These are phyloP conservation scores for Caenorhabditis sulstoni DNA, from an alignment of 2,888 invertebrate genomes.

Conservation along the genomic window DNA sequence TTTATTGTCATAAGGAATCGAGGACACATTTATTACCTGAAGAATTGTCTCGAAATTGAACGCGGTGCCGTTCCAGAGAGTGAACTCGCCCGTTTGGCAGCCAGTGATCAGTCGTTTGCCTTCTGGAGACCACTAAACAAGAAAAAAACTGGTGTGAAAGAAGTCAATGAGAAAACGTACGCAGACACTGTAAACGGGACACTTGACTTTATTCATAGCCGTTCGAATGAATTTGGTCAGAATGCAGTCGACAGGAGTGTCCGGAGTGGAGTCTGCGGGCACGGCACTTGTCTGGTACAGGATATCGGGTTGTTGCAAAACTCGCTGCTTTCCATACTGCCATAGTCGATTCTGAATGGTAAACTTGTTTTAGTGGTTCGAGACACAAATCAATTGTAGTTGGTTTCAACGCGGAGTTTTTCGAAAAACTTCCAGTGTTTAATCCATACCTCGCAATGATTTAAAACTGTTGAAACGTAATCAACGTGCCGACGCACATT, in stretches of 20 bases:
- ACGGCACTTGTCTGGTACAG: conserved; percentile 88
- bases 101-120: conserved; percentile 97
- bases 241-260: conserved; percentile 95
- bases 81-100: conserved; percentile 99
- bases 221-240: conserved; percentile 95
- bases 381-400: too few relatives aligned
- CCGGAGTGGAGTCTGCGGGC: conserved; percentile 93
- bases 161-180: conserved; percentile 81
- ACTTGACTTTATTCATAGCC: conserved; percentile 99
- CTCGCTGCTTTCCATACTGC: conserved; percentile 91
- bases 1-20: conserved; percentile 29
- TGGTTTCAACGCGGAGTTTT: too few relatives aligned
- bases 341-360: conserved; percentile 89
- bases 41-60: conserved; percentile 99
- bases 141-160: neutral
- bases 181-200: conserved; percentile 97
- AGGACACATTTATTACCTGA: conserved; percentile 85
- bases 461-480: conserved; percentile 78
- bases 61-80: conserved; percentile 99
- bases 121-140: conserved; percentile 93
- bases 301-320: conserved; percentile 93
- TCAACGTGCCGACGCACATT: conserved; percentile 80
- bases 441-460: conserved; percentile 78
- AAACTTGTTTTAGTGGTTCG: neutral
- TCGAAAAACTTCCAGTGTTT: neutral